These are phyloP conservation scores for Microcebus tavaratra DNA, from an alignment of 2,113 vertebrate species.

Conservation along the genomic window DNA sequence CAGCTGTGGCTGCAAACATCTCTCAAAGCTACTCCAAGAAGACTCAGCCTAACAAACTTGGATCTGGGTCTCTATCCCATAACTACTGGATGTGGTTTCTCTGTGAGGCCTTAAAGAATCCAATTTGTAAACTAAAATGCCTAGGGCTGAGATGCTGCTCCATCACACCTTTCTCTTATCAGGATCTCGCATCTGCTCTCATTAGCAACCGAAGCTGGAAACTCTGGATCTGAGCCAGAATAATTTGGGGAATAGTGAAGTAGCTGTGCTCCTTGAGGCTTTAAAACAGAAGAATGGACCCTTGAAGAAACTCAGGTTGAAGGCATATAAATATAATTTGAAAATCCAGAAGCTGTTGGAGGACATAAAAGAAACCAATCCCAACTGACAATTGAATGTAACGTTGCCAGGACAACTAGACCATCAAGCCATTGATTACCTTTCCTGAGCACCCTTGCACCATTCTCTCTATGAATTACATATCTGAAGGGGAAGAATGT, in stretches of 20 bases:
- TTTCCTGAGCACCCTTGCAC: background rate
- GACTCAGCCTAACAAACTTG: background rate
- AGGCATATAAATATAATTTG: background rate
- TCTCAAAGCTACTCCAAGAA: background rate
- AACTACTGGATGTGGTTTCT: background rate
- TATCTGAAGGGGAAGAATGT: background rate
- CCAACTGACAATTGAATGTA: background rate
- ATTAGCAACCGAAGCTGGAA: background rate
- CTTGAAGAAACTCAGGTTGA: slow-evolving; percentile 46
- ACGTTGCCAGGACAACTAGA: fast-evolving
- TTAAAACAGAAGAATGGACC: background rate
- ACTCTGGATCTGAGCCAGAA: slow-evolving; percentile 26
- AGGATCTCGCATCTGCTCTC: background rate
- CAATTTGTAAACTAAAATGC: background rate
- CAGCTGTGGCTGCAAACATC: background rate
- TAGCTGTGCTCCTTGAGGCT: background rate
- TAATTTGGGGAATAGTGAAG: background rate
- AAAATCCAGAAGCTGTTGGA: background rate
- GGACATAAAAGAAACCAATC: background rate
- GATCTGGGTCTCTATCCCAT: background rate
- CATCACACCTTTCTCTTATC: background rate
- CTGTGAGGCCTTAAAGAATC: background rate
- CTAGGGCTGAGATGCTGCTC: background rate
- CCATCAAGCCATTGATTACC: background rate
- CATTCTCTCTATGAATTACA: too few relatives aligned